Percentiles rank a stretch among this genome's conserved stretches.
phyloP scores from a whole-genome alignment of 2,888 invertebrate genomes.

The Amaurobius ferox region DNA sequence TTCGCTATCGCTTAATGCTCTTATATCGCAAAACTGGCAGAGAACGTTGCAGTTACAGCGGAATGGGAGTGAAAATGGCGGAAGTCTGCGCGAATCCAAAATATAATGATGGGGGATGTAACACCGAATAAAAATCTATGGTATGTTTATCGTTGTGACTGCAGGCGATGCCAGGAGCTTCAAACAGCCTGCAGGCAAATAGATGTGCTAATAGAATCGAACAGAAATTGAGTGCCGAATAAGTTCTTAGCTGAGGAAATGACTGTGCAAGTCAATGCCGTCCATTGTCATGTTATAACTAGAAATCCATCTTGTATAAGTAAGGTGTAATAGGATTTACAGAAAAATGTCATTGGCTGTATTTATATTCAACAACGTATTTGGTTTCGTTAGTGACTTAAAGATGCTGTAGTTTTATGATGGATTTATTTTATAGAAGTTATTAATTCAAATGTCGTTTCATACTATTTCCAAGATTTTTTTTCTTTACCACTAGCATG shows the following conservation, averaged over 20 bases:
- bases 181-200: not conserved
- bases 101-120: slow-evolving; percentile 1
- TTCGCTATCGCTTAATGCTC: slow-evolving; percentile 8
- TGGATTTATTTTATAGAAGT: too few relatives aligned
- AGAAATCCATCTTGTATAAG: slow-evolving; percentile 15
- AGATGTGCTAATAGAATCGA: slow-evolving; percentile 5
- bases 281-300: not conserved
- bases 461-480: too few relatives aligned
- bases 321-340: not conserved
- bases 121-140: slow-evolving; percentile 22
- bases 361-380: too few relatives aligned
- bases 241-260: not conserved
- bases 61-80: not conserved
- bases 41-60: not conserved
- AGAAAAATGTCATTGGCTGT: too few relatives aligned
- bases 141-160: slow-evolving; percentile 18
- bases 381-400: too few relatives aligned
- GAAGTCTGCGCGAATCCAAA: not conserved
- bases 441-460: too few relatives aligned
- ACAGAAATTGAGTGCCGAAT: not conserved
- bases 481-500: too few relatives aligned
- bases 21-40: not conserved
- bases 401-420: too few relatives aligned
- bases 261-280: not conserved
- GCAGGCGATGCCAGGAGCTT: not conserved